phyloP scores from a whole-genome alignment of 1,140 invertebrate genomes.

The Chrysoperla carnea region DNA sequence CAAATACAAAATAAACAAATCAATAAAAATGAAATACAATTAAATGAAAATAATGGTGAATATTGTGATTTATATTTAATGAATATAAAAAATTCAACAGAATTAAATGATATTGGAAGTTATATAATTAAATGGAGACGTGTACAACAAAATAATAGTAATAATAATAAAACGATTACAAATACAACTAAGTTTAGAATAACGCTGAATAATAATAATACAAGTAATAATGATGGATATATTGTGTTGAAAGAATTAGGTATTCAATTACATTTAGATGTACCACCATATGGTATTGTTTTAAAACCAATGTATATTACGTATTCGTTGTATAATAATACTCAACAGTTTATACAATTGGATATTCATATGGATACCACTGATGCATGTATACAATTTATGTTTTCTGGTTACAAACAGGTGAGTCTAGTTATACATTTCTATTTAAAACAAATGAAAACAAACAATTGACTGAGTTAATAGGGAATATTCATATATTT shows the following conservation, averaged over 20 bases:
- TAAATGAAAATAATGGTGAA: neutral
- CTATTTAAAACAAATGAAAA: too few relatives aligned
- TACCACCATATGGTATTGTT: conserved; percentile 57
- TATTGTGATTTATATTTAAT: conserved; percentile 2
- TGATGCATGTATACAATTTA: conserved; percentile 47
- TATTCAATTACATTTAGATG: conserved; percentile 49
- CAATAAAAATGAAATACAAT: conserved; percentile 1
- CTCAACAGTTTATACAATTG: conserved; percentile 49
- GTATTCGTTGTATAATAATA: conserved; percentile 56
- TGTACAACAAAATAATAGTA: conserved; percentile 10
- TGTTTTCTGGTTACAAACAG: conserved; percentile 82
- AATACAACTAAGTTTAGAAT: conserved; percentile 11
- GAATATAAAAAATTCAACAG: conserved; percentile 9
- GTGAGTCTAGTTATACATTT: conserved; percentile 27
- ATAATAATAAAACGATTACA: conserved; percentile 12
- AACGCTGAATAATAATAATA: conserved; percentile 19
- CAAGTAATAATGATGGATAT: conserved; percentile 34
- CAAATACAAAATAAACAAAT: conserved; percentile 16
- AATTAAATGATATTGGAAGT: conserved; percentile 4
- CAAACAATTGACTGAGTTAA: too few relatives aligned
- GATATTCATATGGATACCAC: conserved; percentile 59
- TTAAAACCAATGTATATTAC: conserved; percentile 47
- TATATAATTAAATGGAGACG: conserved; percentile 7
- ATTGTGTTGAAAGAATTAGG: conserved; percentile 40
- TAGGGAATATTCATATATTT: too few relatives aligned